phyloP scores from a whole-genome alignment of 2,797 vertebrate genomes.

The Enteromius afrohamiltoni region DNA sequence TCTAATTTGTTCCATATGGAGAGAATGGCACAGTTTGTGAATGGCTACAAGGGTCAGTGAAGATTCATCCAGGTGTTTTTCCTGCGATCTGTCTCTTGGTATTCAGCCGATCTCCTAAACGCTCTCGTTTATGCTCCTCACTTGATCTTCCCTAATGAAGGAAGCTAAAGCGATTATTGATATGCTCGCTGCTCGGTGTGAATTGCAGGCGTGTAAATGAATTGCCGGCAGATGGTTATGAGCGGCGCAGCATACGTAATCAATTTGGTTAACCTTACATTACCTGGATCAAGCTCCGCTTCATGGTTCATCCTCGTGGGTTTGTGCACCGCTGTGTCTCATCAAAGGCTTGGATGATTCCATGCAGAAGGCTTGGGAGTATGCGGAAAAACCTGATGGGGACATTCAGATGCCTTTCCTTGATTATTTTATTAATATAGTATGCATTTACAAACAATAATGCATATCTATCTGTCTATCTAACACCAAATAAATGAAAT shows the following conservation, averaged over 20 bases:
- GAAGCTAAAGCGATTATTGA: constrained; percentile 49
- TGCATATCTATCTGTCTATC: too few species aligned
- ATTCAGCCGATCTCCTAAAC: background rate
- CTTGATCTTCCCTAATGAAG: constrained; percentile 51
- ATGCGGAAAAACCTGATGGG: background rate
- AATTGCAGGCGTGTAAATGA: constrained; percentile 37
- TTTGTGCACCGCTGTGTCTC: constrained; percentile 20
- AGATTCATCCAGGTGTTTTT: background rate
- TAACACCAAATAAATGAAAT: too few species aligned
- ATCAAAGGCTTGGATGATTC: constrained; percentile 22
- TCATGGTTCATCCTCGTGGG: constrained; percentile 16
- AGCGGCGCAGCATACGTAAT: constrained; percentile 22
- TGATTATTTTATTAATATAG: background rate
- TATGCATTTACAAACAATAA: too few species aligned
- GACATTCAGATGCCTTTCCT: background rate
- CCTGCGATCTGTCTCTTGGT: constrained; percentile 5
- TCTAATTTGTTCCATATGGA: constrained; percentile 60
- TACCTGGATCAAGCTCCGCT: constrained; percentile 29
- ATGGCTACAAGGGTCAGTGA: constrained; percentile 11
- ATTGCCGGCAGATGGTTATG: constrained; percentile 31
- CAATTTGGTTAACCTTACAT: constrained; percentile 33
- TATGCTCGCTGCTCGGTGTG: constrained; percentile 1
- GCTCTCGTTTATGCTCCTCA: constrained; percentile 28
- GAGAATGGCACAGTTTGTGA: constrained; percentile 50
- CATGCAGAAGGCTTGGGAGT: constrained; percentile 13